Evolutionary conservation across 1,140 invertebrate species (phyloP).

Genomic region (Apis cerana): DNA sequence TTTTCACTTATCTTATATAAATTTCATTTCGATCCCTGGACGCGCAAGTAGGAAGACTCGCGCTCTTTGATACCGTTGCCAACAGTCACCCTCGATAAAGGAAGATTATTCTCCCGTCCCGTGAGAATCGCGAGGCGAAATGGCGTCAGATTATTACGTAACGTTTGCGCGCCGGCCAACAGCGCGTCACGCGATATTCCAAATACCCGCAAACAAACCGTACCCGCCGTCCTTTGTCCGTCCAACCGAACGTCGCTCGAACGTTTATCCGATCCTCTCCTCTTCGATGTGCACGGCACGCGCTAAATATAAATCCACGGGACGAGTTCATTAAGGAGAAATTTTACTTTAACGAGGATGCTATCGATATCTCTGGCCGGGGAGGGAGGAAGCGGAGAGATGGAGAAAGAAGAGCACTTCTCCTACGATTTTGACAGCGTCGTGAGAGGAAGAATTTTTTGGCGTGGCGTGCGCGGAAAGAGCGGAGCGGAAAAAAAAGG

Average conservation of each 20-base stretch:
- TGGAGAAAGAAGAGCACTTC: slow-evolving; percentile 35
- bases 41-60: too few species aligned
- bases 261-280: too few species aligned
- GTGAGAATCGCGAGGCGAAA: too few species aligned
- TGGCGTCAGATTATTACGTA: too few species aligned
- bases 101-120: too few species aligned
- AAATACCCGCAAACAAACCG: too few species aligned
- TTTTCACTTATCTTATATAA: too few species aligned
- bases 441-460: slow-evolving; percentile 61
- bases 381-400: neutral
- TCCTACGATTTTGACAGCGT: slow-evolving; percentile 55
- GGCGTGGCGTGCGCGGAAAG: slow-evolving; percentile 28
- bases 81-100: too few species aligned
- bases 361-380: slow-evolving; percentile 29
- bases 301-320: slow-evolving; percentile 32
- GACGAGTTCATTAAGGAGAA: slow-evolving; percentile 42
- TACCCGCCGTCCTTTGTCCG: neutral
- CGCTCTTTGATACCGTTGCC: too few species aligned
- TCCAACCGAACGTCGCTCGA: neutral
- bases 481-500: slow-evolving; percentile 29
- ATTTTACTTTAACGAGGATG: slow-evolving; percentile 39
- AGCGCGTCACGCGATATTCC: too few species aligned
- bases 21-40: too few species aligned
- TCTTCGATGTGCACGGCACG: neutral
- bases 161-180: too few species aligned